A percentile compares a stretch with the other conserved stretches of the same genome.
phyloP scores from a whole-genome alignment of 2,888 invertebrate genomes.

The Lycophotia porphyrea region DNA sequence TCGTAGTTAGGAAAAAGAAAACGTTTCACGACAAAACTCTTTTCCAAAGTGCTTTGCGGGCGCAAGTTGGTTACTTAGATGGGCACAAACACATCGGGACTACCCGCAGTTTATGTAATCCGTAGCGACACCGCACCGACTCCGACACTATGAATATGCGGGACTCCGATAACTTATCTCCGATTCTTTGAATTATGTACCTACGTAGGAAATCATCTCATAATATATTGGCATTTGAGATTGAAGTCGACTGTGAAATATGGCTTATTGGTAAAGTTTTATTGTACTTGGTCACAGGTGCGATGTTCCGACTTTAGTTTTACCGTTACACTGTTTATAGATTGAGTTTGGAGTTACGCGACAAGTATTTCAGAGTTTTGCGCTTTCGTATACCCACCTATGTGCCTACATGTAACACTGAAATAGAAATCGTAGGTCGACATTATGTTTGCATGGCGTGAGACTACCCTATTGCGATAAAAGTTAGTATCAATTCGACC shows the following conservation, averaged over 20 bases:
- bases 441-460: constrained; percentile 50
- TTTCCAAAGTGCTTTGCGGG: constrained; percentile 74
- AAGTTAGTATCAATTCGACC: constrained; percentile 49
- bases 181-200: constrained; percentile 84
- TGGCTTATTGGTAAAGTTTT: constrained; percentile 90
- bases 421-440: constrained; percentile 31
- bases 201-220: constrained; percentile 82
- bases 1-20: constrained; percentile 67
- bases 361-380: constrained; percentile 48
- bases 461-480: constrained; percentile 38
- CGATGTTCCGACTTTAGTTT: constrained; percentile 78
- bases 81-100: constrained; percentile 68
- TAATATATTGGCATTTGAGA: constrained; percentile 89
- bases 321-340: constrained; percentile 70
- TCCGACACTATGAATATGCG: constrained; percentile 83
- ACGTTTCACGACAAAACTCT: constrained; percentile 63
- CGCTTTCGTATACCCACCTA: constrained; percentile 5
- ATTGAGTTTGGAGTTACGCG: constrained; percentile 67
- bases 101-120: constrained; percentile 73
- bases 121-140: constrained; percentile 70
- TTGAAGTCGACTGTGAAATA: constrained; percentile 88
- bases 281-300: constrained; percentile 88
- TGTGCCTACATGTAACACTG: constrained; percentile 35
- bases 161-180: constrained; percentile 83
- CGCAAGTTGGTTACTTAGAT: constrained; percentile 73